Base-by-base conservation (phyloP, 2,888 invertebrate genomes). In the Saturnia pavonia region DNA sequence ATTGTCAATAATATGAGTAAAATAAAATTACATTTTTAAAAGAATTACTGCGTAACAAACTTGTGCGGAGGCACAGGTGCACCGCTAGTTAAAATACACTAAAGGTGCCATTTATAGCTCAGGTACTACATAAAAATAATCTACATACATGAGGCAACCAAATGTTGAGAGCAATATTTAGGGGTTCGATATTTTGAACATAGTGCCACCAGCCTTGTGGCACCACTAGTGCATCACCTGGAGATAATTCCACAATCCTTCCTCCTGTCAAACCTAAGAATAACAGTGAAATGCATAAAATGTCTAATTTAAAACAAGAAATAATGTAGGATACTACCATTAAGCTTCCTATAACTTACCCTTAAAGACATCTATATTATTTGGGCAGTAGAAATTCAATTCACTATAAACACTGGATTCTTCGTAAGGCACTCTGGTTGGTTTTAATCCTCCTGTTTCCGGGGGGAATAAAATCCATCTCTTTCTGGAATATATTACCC, bases 131-230 rank as follows among this genome's bases (percentile, higher is more conserved):
- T n/a, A n/a, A n/a, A 34, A 60, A 60, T 60, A 22, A 65, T 19
- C 25, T 70, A 86, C 89, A 87, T 91, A 96, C 96, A 89, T 97
- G 88, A 67, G 97, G 97, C 75, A 99, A 87, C 96, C 96, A 96
- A 57, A 94, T 91, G 82, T 96, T 96, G 9, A 96, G 89, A 70
- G 96, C 92, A 48, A 96, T 94, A 68, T 96, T 94, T 54, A 94
- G 86, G 6, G 94, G 92, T 93, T 98, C 97, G 48, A 96, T 88
- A 85, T 98, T 98, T 88, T 98, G 97, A 0, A 99, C 99, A 91
- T 97, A 99, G 92, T 99, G 99, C 99, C 99, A 99, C 99, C 99
- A 99, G 73, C 97, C 97, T 73, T 95, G 95, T 0, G 99, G 99
- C 11, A 99, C 97, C 80, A 97, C 95, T 51, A 99, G 91, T 0